These are phyloP conservation scores for Epizoanthus stellaris DNA, from an alignment of 92 coral and sea anemone genomes.

Conservation along the genomic window DNA sequence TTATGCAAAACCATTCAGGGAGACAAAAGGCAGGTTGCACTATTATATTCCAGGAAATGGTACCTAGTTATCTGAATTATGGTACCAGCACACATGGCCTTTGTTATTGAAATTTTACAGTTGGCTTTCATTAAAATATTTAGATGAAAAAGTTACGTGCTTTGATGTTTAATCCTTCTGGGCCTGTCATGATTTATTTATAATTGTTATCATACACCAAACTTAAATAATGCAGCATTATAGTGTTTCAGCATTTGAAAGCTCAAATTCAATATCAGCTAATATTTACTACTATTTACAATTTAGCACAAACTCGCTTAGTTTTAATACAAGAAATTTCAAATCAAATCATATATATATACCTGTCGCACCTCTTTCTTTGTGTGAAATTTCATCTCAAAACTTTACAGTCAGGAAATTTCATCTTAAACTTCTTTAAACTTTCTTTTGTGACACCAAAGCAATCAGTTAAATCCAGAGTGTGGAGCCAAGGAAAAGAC, in stretches of 20 bases:
- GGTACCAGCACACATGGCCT: slow-evolving; percentile 38
- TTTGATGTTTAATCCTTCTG: slow-evolving; percentile 18
- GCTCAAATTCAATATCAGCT: background rate
- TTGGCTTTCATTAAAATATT: slow-evolving; percentile 13
- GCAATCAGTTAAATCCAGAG: slow-evolving; percentile 89
- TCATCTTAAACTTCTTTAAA: slow-evolving; percentile 69
- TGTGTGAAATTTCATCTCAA: slow-evolving; percentile 40
- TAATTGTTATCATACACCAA: slow-evolving; percentile 2
- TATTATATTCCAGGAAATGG: slow-evolving; percentile 28
- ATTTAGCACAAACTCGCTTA: background rate
- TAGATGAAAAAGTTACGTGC: background rate
- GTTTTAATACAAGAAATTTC: background rate
- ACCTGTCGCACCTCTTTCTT: background rate
- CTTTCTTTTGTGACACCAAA: slow-evolving; percentile 77
- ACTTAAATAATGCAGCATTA: slow-evolving; percentile 23
- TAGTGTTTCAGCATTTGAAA: background rate
- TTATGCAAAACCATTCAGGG: slow-evolving; percentile 22
- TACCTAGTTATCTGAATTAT: slow-evolving; percentile 20
- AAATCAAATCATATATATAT: background rate
- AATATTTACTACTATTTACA: too few species aligned
- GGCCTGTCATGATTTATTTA: slow-evolving; percentile 31
- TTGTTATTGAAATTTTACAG: slow-evolving; percentile 17
- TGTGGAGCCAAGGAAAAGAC: slow-evolving; percentile 82
- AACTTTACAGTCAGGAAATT: slow-evolving; percentile 82
- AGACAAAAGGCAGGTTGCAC: slow-evolving; percentile 28